Percentiles rank a stretch among this genome's conserved stretches.
Conservation (phyloP, 2,113 vertebrate genomes). For the Nanorana parkeri region DNA sequence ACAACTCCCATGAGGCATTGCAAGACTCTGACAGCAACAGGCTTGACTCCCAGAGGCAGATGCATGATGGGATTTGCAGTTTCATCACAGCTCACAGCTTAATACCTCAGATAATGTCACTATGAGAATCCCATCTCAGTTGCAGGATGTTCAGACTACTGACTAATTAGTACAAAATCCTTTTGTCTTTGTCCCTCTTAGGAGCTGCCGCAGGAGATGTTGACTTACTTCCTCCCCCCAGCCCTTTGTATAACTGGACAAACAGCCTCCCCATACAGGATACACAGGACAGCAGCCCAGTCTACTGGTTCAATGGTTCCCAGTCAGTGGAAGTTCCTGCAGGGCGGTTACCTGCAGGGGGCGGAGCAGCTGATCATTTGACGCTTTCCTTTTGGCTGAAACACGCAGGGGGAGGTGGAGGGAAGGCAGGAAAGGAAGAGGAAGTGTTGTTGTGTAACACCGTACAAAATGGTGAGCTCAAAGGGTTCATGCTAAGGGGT, state of each 20-base stretch:
- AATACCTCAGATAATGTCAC: too few relatives aligned
- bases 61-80: too few relatives aligned
- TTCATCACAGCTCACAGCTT: too few relatives aligned
- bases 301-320: slow-evolving; percentile 96
- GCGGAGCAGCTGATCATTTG: slow-evolving; percentile 87
- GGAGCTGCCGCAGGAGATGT: slow-evolving; percentile 94
- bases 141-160: too few relatives aligned
- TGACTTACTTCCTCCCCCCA: slow-evolving; percentile 90
- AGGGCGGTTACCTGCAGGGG: slow-evolving; percentile 64
- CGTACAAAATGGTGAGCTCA: slow-evolving; percentile 85
- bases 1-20: too few relatives aligned
- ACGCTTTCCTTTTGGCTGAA: slow-evolving; percentile 97
- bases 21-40: too few relatives aligned
- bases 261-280: slow-evolving; percentile 89
- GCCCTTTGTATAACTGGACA: slow-evolving; percentile 91
- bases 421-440: slow-evolving; percentile 86
- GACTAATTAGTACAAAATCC: too few relatives aligned
- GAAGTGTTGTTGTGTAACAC: slow-evolving; percentile 94
- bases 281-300: slow-evolving; percentile 94
- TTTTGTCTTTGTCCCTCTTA: too few relatives aligned
- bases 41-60: too few relatives aligned
- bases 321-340: slow-evolving; percentile 89
- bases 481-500: background rate
- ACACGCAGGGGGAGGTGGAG: slow-evolving; percentile 81
- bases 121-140: too few relatives aligned